Base-by-base conservation (phyloP, 2,888 invertebrate species). In the Netelia melanura region DNA sequence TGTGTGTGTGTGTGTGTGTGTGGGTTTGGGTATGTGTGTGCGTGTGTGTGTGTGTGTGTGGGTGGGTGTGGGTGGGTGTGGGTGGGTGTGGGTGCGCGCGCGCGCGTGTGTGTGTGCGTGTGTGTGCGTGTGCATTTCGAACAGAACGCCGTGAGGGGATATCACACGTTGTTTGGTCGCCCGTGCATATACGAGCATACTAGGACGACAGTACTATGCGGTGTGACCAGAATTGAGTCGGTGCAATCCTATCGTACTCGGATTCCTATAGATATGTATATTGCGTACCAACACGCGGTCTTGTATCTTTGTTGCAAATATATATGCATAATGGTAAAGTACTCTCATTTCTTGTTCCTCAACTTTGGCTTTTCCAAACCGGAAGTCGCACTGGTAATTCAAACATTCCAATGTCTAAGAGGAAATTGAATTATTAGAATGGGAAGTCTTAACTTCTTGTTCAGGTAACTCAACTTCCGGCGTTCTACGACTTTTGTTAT, bases 141-240 rank as follows among this genome's bases (percentile, higher is more conserved):
- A 61, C 48, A 44, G 58, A 78, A 61, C 61, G 14, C 61, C 77
- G 71, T 11, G 54, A 38, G 52, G 10, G 62, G n/a, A 54, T 38
- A 71, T 79, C 64, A 30, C 25, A 44, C 64, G 44, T 64, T 71
- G 71, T 62, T 79, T 56, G 71, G 54, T 71, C 79, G 11, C 17
- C 56, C 21, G 52, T 38, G 56, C 21, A 10, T 10, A 61, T 61
- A 21, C 21, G 21, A 21, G 21, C 1, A 61, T 61, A 61, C 25
- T 10, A 11, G 10, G 21, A 72, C 61, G 43, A 43, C 23, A 17
- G 68, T 17, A 10, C 61, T 71, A 48, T 79, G 79, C 43, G 71
- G 71, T 79, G 17, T 64, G 54, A 38, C 62, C 64, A 23, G 23
- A 64, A 79, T 79, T 79, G 79, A 79, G 64, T 79, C 79, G 54